Percentiles rank a stretch among this genome's conserved stretches.
phyloP scores from a whole-genome alignment of 2,888 invertebrate species.

The Therioaphis trifolii region DNA sequence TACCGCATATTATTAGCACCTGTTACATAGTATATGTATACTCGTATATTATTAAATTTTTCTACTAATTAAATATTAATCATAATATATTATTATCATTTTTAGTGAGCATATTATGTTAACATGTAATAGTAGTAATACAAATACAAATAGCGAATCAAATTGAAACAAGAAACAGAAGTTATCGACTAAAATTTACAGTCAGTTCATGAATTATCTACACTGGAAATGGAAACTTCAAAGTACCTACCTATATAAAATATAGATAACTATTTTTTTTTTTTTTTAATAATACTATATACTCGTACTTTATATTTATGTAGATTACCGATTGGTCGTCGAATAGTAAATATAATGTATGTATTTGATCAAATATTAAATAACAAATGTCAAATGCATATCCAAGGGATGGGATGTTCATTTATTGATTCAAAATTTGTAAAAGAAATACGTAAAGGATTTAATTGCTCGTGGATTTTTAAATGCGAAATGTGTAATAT shows the following conservation, averaged over 20 bases:
- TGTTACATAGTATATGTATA: no score
- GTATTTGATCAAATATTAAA: constrained; percentile 9
- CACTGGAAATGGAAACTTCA: constrained; percentile 10
- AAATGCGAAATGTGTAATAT: no score
- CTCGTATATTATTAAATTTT: no score
- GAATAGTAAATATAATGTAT: constrained; percentile 13
- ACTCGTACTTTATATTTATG: neutral
- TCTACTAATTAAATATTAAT: neutral
- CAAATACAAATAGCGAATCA: constrained; percentile 23
- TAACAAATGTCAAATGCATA: neutral
- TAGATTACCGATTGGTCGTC: constrained; percentile 8
- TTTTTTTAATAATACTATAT: neutral
- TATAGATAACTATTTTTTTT: no score
- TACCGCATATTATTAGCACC: no score
- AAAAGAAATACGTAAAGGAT: constrained; percentile 30
- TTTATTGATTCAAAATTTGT: constrained; percentile 13
- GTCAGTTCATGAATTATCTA: constrained; percentile 10
- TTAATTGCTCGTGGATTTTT: constrained; percentile 21
- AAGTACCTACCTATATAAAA: no score
- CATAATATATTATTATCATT: constrained; percentile 14
- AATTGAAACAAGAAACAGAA: constrained; percentile 11
- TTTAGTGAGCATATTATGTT: constrained; percentile 16
- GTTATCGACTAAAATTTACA: neutral
- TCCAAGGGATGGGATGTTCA: neutral
- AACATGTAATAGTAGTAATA: constrained; percentile 14